Conservation (phyloP, 1,140 invertebrate genomes). For the Drosophila melanica region DNA sequence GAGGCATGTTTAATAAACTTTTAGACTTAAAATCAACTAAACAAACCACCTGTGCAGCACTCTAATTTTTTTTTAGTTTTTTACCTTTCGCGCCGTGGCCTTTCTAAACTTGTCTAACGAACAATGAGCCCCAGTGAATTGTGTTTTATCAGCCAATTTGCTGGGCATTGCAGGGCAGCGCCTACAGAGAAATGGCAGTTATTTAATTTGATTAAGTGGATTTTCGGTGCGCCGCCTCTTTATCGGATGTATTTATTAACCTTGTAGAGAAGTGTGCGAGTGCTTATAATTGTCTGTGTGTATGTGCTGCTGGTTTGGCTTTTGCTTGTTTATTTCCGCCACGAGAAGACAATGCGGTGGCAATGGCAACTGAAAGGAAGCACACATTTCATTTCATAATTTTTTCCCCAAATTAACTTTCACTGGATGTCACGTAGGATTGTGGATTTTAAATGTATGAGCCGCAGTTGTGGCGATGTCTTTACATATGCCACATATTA, state of each 20-base stretch:
- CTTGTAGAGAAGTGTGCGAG: constrained; percentile 26
- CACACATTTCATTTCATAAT: constrained; percentile 75
- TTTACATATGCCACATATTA: constrained; percentile 40
- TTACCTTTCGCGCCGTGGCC: constrained; percentile 33
- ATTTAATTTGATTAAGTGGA: constrained; percentile 61
- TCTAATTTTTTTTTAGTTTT: constrained; percentile 6
- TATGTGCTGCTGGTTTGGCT: constrained; percentile 17
- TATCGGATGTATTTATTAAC: constrained; percentile 53
- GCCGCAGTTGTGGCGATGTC: constrained; percentile 39
- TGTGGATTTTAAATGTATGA: constrained; percentile 36
- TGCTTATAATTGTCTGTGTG: too few species aligned
- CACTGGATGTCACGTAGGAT: constrained; percentile 75
- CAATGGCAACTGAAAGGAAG: constrained; percentile 72
- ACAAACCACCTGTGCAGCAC: constrained; percentile 49
- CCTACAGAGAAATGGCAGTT: constrained; percentile 40
- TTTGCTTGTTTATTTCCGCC: constrained; percentile 43
- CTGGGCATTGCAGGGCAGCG: constrained; percentile 40
- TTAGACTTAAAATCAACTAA: constrained; percentile 56
- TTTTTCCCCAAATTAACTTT: constrained; percentile 79
- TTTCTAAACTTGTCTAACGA: constrained; percentile 64
- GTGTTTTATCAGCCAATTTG: constrained; percentile 51
- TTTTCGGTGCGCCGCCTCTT: constrained; percentile 41
- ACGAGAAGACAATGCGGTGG: constrained; percentile 44
- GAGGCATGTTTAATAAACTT: constrained; percentile 69
- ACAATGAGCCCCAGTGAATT: constrained; percentile 63